phyloP scores from a whole-genome alignment of 2,113 vertebrate species.

The Thinocorus orbignyianus region DNA sequence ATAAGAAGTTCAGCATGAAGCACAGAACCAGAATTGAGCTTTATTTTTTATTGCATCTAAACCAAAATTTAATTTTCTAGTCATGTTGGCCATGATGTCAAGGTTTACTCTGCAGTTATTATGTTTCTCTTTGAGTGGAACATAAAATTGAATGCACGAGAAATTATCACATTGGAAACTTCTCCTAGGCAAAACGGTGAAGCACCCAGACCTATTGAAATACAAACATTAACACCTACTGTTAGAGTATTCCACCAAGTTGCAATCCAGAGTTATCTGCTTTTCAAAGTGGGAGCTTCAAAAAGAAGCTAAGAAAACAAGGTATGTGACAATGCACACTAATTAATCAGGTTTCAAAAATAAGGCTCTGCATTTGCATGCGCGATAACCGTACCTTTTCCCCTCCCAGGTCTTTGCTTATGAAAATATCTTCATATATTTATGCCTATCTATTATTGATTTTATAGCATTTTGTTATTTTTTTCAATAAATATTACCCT shows the following conservation, averaged over 20 bases:
- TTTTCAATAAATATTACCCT: constrained; percentile 3
- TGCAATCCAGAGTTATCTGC: not conserved
- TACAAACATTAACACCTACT: not conserved
- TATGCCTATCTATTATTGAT: constrained; percentile 10
- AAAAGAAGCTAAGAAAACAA: not conserved
- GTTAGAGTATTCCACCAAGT: not conserved
- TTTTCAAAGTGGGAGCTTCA: not conserved
- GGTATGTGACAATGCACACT: not conserved
- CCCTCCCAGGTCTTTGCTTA: not conserved
- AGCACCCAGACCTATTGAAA: not conserved
- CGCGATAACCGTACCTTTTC: not conserved
- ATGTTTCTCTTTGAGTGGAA: not conserved
- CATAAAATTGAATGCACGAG: not conserved
- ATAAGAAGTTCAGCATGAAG: not conserved
- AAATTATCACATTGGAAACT: not conserved
- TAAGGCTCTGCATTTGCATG: not conserved
- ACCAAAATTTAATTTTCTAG: not conserved
- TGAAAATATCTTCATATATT: not conserved
- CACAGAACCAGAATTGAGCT: not conserved
- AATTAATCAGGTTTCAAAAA: not conserved
- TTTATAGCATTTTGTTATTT: not conserved
- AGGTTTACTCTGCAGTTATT: not conserved
- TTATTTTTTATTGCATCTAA: not conserved
- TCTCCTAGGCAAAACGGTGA: not conserved
- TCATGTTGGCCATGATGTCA: not conserved